Percentiles rank a stretch among this genome's conserved stretches.
phyloP scores from a whole-genome alignment of 1,140 invertebrate species.

The Meloidogyne hapla region DNA sequence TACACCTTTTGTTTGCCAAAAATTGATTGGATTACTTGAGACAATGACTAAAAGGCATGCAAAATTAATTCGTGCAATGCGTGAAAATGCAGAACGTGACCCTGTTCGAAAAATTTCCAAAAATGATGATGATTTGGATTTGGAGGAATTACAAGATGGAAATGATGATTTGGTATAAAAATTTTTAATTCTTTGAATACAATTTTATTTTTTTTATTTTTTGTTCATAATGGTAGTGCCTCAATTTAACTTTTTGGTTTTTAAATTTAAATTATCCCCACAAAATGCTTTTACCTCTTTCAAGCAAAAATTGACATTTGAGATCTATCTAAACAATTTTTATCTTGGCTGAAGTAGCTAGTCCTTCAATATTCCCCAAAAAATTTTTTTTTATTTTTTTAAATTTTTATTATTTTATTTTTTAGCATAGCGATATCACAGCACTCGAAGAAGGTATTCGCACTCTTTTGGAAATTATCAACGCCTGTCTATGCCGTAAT shows the following conservation, averaged over 20 bases:
- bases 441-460: slow-evolving; percentile 94
- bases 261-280: too few relatives aligned
- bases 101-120: slow-evolving; percentile 34
- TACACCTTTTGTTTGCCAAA: slow-evolving; percentile 92
- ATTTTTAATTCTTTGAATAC: too few relatives aligned
- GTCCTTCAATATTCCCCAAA: too few relatives aligned
- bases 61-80: slow-evolving; percentile 54
- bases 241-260: too few relatives aligned
- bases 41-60: slow-evolving; percentile 53
- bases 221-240: slow-evolving; percentile 17
- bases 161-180: background rate
- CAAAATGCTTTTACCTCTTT: too few relatives aligned
- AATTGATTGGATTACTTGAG: slow-evolving; percentile 66
- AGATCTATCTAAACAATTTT: too few relatives aligned
- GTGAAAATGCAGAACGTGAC: slow-evolving; percentile 54
- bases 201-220: slow-evolving; percentile 11
- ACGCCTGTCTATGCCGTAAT: slow-evolving; percentile 64
- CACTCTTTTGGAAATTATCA: slow-evolving; percentile 65
- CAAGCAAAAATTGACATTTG: too few relatives aligned
- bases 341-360: too few relatives aligned
- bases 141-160: background rate
- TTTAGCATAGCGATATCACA: slow-evolving; percentile 78
- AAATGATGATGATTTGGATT: slow-evolving; percentile 16
- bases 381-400: background rate
- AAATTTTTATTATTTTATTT: slow-evolving; percentile 18